phyloP scores from a whole-genome alignment of 2,888 invertebrate species.

The Teleiodes luculella region DNA sequence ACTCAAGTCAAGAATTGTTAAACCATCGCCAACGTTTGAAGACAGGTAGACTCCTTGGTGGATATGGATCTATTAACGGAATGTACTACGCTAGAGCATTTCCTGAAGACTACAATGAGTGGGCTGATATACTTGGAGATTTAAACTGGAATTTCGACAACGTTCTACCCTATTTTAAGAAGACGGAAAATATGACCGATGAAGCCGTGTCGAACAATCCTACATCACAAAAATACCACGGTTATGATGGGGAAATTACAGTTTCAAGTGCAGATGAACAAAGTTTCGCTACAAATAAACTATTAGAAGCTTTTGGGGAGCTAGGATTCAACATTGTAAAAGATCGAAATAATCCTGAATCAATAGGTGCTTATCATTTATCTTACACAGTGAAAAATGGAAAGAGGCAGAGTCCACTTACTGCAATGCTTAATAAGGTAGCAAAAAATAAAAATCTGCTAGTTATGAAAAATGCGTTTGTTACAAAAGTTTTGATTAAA shows the following conservation, averaged over 20 bases:
- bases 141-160: constrained; percentile 56
- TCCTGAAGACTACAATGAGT: constrained; percentile 58
- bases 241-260: constrained; percentile 52
- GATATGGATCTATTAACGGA: constrained; percentile 59
- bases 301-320: constrained; percentile 51
- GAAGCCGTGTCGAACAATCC: constrained; percentile 44
- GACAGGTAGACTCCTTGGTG: constrained; percentile 60
- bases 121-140: constrained; percentile 35
- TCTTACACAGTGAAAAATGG: constrained; percentile 57
- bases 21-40: constrained; percentile 52
- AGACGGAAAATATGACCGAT: constrained; percentile 58
- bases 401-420: constrained; percentile 48
- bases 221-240: constrained; percentile 48
- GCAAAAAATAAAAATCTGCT: constrained; percentile 36
- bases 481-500: constrained; percentile 48
- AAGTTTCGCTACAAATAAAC: constrained; percentile 30
- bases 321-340: constrained; percentile 49
- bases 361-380: constrained; percentile 55
- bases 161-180: constrained; percentile 57
- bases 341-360: constrained; percentile 59
- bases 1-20: constrained; percentile 41
- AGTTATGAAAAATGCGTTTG: constrained; percentile 47
- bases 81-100: constrained; percentile 64
- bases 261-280: constrained; percentile 44
- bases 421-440: constrained; percentile 45